phyloP scores from a whole-genome alignment of 2,797 vertebrate genomes.

The Poeciliopsis paucimaculata region DNA sequence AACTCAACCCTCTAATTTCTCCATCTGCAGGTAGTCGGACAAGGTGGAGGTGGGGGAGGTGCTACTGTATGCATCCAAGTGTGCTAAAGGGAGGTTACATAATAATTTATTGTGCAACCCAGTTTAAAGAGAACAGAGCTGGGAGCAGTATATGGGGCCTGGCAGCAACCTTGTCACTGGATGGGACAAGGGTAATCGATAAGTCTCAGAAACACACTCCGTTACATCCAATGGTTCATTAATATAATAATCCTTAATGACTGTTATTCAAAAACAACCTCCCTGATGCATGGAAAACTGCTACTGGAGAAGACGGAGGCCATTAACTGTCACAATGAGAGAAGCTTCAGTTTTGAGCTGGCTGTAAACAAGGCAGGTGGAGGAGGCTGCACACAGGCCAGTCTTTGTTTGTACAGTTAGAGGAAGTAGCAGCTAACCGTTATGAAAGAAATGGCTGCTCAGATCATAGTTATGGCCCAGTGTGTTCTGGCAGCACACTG shows the following conservation, averaged over 20 bases:
- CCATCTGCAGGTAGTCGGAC: not conserved
- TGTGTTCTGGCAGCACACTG: slow-evolving; percentile 6
- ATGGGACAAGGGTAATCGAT: not conserved
- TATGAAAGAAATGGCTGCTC: slow-evolving; percentile 8
- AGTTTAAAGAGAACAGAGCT: slow-evolving; percentile 3
- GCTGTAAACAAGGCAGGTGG: slow-evolving; percentile 43
- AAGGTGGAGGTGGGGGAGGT: not conserved
- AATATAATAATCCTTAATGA: not conserved
- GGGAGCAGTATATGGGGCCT: not conserved
- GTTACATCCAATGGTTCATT: not conserved
- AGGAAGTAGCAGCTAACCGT: slow-evolving; percentile 23
- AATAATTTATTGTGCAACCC: slow-evolving; percentile 13
- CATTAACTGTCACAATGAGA: slow-evolving; percentile 7
- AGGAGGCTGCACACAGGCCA: slow-evolving; percentile 19
- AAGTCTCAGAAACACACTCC: not conserved
- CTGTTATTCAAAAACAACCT: not conserved
- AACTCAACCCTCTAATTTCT: not conserved
- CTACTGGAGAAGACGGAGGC: slow-evolving; percentile 4
- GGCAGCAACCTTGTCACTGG: not conserved
- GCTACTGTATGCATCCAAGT: not conserved
- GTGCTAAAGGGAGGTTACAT: not conserved
- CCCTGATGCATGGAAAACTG: not conserved
- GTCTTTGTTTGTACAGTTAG: slow-evolving; percentile 25
- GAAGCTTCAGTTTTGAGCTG: slow-evolving; percentile 21
- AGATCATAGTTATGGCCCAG: slow-evolving; percentile 4